Evolutionary conservation across 2,797 vertebrate species (phyloP).

Genomic region (Chanos chanos): DNA sequence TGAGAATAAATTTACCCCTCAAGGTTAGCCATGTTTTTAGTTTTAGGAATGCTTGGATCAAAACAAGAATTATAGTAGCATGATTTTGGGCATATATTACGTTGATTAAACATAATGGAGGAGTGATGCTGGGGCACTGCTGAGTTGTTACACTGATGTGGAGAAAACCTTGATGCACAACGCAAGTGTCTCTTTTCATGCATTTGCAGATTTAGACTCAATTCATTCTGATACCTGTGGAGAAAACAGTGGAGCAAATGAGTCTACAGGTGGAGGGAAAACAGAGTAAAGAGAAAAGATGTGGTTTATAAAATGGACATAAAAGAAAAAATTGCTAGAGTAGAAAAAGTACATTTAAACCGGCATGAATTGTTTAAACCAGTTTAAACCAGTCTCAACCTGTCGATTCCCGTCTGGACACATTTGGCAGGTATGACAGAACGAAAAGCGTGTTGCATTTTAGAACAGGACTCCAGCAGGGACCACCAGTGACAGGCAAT

Average conservation of each 20-base stretch:
- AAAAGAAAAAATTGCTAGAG: no score
- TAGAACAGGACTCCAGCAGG: no score
- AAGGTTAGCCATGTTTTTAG: not conserved
- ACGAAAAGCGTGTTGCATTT: no score
- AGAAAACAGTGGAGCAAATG: not conserved
- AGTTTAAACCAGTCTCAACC: no score
- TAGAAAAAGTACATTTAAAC: no score
- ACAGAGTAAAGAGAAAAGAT: not conserved
- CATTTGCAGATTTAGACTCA: constrained; percentile 22
- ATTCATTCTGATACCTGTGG: not conserved
- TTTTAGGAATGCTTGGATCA: constrained; percentile 15
- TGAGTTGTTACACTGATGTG: constrained; percentile 20
- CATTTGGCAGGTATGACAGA: no score
- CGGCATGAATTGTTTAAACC: no score
- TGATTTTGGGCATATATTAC: constrained; percentile 25
- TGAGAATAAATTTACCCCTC: not conserved
- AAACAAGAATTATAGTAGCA: constrained; percentile 8
- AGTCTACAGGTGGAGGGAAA: constrained; percentile 2
- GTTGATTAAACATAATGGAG: constrained; percentile 35
- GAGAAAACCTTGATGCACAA: constrained; percentile 34
- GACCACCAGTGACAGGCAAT: no score
- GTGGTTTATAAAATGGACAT: not conserved
- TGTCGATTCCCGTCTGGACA: no score
- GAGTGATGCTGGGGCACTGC: constrained; percentile 34
- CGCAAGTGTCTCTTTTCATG: constrained; percentile 15